These are phyloP conservation scores for Scrobipalpa costella DNA, from an alignment of 2,888 invertebrate species.

Conservation along the genomic window DNA sequence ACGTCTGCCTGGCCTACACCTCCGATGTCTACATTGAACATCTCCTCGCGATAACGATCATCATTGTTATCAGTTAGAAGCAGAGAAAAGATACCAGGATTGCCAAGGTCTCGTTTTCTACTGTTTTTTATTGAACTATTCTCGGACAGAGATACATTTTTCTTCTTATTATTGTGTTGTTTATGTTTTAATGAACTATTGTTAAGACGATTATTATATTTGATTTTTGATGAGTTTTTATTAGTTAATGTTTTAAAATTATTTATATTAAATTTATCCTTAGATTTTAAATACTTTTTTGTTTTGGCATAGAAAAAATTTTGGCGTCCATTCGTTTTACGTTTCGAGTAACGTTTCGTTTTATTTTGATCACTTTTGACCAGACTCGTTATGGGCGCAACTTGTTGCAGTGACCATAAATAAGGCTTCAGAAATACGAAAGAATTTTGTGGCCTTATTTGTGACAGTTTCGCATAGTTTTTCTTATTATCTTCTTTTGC, in stretches of 20 bases:
- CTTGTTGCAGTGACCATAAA: not conserved
- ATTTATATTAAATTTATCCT: not conserved
- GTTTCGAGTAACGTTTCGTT: not conserved
- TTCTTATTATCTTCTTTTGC: too few relatives aligned
- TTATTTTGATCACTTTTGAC: not conserved
- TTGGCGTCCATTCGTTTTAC: not conserved
- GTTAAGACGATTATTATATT: not conserved
- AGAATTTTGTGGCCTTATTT: not conserved
- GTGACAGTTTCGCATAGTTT: too few relatives aligned
- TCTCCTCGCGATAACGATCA: not conserved
- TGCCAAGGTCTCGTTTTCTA: conserved; percentile 2
- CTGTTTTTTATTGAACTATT: not conserved
- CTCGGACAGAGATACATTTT: not conserved
- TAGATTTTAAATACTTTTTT: not conserved
- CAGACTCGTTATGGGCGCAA: not conserved
- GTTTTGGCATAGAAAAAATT: not conserved
- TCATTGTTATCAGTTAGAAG: not conserved
- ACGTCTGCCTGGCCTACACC: not conserved
- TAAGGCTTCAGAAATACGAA: not conserved
- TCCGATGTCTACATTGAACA: conserved; percentile 4
- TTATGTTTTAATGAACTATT: not conserved
- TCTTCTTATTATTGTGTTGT: too few relatives aligned
- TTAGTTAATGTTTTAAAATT: not conserved
- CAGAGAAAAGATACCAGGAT: not conserved
- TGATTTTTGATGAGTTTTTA: not conserved